phyloP scores from a whole-genome alignment of 2,113 vertebrate species.

The Lampris incognitus region DNA sequence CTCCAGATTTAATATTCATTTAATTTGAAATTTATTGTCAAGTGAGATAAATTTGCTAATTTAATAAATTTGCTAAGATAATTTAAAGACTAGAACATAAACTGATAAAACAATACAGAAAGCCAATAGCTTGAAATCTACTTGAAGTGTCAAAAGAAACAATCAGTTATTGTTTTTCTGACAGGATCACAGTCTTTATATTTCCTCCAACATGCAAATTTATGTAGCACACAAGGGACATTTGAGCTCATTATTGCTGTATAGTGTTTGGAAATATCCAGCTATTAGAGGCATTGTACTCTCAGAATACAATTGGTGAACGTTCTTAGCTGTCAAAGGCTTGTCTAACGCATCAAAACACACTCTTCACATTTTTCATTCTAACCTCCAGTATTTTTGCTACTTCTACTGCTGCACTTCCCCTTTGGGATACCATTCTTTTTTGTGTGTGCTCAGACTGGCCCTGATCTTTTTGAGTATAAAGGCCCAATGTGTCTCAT shows the following conservation, averaged over 20 bases:
- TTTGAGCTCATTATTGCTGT: slow-evolving; percentile 14
- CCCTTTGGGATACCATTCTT: slow-evolving; percentile 28
- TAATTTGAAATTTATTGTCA: too few relatives aligned
- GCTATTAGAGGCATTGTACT: background rate
- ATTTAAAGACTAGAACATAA: too few relatives aligned
- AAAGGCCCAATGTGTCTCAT: slow-evolving; percentile 39
- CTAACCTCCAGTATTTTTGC: background rate
- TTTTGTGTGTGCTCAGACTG: slow-evolving; percentile 19
- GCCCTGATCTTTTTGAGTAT: slow-evolving; percentile 55
- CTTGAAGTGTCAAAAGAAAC: background rate
- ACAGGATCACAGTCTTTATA: background rate
- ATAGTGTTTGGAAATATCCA: slow-evolving; percentile 2
- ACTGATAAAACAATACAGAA: too few relatives aligned
- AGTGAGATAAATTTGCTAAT: too few relatives aligned
- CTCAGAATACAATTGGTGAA: background rate
- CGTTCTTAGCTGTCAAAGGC: slow-evolving; percentile 14
- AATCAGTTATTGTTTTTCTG: background rate
- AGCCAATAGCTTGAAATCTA: too few relatives aligned
- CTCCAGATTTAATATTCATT: too few relatives aligned
- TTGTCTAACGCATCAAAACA: background rate
- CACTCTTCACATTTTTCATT: background rate
- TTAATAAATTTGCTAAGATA: too few relatives aligned
- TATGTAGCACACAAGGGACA: background rate
- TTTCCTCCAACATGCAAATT: background rate
- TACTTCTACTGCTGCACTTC: slow-evolving; percentile 18